Evolutionary conservation across 2,113 vertebrate genomes (phyloP).

Genomic region (Rafetus swinhoei): DNA sequence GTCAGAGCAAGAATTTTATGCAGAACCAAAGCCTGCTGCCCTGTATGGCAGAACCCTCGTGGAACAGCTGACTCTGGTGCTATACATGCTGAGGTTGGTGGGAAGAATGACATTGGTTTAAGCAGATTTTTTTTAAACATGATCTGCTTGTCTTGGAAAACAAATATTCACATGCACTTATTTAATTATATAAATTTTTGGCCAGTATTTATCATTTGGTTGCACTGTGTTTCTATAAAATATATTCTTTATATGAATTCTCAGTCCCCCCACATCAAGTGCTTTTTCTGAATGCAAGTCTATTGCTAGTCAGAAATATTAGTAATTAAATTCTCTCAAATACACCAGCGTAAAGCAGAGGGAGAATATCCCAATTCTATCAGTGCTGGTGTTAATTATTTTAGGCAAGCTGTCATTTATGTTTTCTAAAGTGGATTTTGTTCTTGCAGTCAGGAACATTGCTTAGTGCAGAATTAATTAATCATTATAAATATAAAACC

Average conservation of each 20-base stretch:
- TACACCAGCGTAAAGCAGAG: slow-evolving; percentile 68
- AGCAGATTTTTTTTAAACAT: slow-evolving; percentile 5
- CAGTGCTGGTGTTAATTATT: slow-evolving; percentile 86
- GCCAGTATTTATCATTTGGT: slow-evolving; percentile 28
- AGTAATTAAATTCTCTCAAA: slow-evolving; percentile 79
- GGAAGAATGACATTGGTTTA: background rate
- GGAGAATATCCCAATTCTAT: slow-evolving; percentile 81
- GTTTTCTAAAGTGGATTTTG: slow-evolving; percentile 87
- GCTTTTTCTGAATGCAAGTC: slow-evolving; percentile 73
- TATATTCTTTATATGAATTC: slow-evolving; percentile 41
- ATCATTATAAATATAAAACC: slow-evolving; percentile 90
- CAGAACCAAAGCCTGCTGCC: background rate
- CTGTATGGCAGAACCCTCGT: background rate
- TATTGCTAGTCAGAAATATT: slow-evolving; percentile 79
- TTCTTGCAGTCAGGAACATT: slow-evolving; percentile 87
- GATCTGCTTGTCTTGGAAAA: background rate
- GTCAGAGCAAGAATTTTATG: background rate
- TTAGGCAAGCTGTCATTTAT: slow-evolving; percentile 89
- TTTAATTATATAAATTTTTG: slow-evolving; percentile 48
- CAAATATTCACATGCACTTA: background rate
- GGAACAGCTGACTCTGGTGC: background rate
- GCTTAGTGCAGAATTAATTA: slow-evolving; percentile 89
- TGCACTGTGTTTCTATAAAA: slow-evolving; percentile 39
- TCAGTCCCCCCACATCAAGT: slow-evolving; percentile 49
- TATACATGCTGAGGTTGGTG: background rate